Base-by-base conservation (phyloP, 2,888 invertebrate species). In the Acleris cristana region DNA sequence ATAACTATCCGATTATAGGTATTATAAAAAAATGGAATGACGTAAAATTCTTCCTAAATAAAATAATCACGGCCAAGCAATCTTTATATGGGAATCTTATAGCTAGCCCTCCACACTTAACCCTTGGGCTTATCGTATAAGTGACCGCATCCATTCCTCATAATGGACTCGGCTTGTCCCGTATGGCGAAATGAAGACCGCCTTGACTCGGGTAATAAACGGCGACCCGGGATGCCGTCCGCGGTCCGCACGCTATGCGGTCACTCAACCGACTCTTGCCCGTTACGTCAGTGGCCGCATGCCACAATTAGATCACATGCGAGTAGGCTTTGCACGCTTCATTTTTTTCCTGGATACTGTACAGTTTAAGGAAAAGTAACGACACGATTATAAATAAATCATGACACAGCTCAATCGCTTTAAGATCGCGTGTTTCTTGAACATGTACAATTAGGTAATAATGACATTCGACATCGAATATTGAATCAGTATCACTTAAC, bases 221-320 rank as follows among this genome's bases (percentile, higher is more conserved):
- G 75, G 74, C 71, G 76, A 78, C 82, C 75, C 79, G 81, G 84
- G 82, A 84, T 84, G 80, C 82, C 83, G 86, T 84, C 84, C 83
- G 80, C 81, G 81, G 85, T 84, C 85, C 83, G 80, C 83, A 84
- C 81, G 81, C 85, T 82, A 80, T 81, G 86, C 90, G 90, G 90
- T 90, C 91, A 90, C 79, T 91, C 90, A 91, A 90, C 91, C 85
- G 85, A 76, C 83, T 84, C 78, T 74, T 78, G 84, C 85, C 89
- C 89, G 90, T 90, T 91, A 90, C 90, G 89, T 90, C 90, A 90
- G 85, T 80, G 78, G 77, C 80, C 80, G 84, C 85, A 85, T 79
- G 86, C 89, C 89, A 84, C 90, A 90, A 90, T 91, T 90, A 92
- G 90, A 90, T 87, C 90, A 89, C 86, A 86, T 82, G 81, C 83